Base-by-base conservation (phyloP, 2,797 vertebrate species). In the Rhabdomys pumilio region DNA sequence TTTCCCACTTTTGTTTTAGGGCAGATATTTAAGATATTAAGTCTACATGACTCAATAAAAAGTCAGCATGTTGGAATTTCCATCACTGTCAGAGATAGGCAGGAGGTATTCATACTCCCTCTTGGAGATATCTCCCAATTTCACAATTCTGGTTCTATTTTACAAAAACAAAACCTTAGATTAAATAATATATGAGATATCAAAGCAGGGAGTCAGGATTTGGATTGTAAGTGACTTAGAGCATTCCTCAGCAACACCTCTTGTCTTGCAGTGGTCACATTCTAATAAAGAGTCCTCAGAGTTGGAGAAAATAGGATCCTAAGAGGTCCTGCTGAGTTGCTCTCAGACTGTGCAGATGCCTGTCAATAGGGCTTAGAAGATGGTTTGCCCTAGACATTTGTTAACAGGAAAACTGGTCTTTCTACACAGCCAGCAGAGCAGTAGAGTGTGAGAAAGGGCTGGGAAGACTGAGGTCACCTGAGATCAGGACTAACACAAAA, bases 21-120 rank as follows among this genome's bases (percentile, higher is more conserved):
- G 2, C 1, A 22, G 6, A 11, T 77, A 29, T 84, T 17, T 73
- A 41, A n/a, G n/a, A 41, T 29, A 44, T 14, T 8, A 59, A 7
- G 31, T 26, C 57, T 26, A 13, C 24, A n/a, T 0, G 22, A 6
- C 17, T n/a, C 29, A 0, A 0, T 34, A 73, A 53, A n/a, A 77
- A 81, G 2, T 14, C 6, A 5, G 5, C 24, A 2, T 50, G 38
- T 17, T 26, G 2, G 63, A 5, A 61, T 72, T 55, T 26, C 15
- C n/a, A 73, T 72, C 6, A 47, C 15, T 89, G 6, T 72, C 41
- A 38, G 44, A 55, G 10, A 73, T 26, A 29, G 22, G 9, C 17
- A 34, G 24, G 77, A 65, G 34, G 6, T 81, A 1, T 44, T 41
- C 14, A 73, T 26, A 47, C n/a, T 89, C 19, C n/a, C 4, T 7